These are phyloP conservation scores for Achlya flavicornis DNA, from an alignment of 2,888 invertebrate genomes.

Conservation along the genomic window DNA sequence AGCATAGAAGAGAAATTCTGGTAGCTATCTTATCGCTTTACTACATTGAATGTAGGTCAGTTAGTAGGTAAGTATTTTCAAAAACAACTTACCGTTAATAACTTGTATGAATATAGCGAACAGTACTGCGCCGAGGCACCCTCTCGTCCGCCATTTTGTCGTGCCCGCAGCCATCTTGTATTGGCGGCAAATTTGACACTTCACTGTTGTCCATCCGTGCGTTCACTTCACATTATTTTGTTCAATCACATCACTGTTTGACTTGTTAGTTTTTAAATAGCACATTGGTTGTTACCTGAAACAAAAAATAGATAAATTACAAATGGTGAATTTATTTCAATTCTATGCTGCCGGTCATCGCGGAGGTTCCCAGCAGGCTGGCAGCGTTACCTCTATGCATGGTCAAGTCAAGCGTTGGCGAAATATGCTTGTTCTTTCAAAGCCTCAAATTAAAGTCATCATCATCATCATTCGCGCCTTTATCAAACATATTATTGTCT, in stretches of 20 bases:
- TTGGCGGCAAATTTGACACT: slow-evolving; percentile 42
- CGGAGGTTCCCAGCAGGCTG: no score
- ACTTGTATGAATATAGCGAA: slow-evolving; percentile 61
- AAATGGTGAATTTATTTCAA: no score
- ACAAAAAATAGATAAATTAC: slow-evolving; percentile 24
- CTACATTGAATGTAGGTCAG: no score
- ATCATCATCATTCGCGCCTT: no score
- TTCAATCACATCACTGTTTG: slow-evolving; percentile 30
- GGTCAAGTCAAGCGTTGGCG: no score
- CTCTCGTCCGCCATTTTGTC: slow-evolving; percentile 70
- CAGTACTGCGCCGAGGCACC: slow-evolving; percentile 53
- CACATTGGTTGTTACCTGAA: slow-evolving; percentile 38
- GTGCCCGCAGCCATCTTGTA: slow-evolving; percentile 68
- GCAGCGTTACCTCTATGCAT: no score
- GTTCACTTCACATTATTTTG: slow-evolving; percentile 30
- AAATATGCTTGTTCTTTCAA: no score
- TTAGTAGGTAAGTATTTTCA: no score
- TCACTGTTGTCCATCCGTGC: slow-evolving; percentile 24
- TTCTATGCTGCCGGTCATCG: not conserved
- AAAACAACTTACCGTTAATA: slow-evolving; percentile 61
- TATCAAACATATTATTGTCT: no score
- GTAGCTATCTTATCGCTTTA: no score
- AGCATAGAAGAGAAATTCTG: no score
- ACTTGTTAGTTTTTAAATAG: slow-evolving; percentile 11
- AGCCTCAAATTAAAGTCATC: no score